Conservation (phyloP, 2,113 vertebrate genomes). For the Bubo bubo region DNA sequence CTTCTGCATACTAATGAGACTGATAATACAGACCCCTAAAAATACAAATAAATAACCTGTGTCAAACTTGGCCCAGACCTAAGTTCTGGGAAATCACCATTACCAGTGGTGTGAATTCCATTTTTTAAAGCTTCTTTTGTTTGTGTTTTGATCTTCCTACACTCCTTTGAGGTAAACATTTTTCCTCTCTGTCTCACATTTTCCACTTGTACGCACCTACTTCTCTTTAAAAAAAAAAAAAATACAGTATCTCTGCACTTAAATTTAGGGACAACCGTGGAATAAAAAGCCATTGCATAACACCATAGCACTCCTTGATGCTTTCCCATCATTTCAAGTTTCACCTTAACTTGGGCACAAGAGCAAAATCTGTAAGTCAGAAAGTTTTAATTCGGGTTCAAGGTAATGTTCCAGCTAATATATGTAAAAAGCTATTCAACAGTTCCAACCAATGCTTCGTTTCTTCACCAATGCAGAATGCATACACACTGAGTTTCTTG, state of each 20-base stretch:
- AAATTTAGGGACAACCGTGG: background rate
- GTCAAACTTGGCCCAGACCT: background rate
- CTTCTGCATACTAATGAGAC: background rate
- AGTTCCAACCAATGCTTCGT: background rate
- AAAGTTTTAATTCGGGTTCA: background rate
- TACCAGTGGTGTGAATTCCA: background rate
- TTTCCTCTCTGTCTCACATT: background rate
- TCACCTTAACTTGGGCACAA: background rate
- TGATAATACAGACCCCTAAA: rapidly evolving
- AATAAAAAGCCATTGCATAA: background rate
- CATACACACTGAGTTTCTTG: background rate
- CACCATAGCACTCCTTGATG: background rate
- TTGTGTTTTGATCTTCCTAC: background rate
- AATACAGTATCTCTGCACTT: background rate
- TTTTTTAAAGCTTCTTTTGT: background rate
- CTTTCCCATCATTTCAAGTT: background rate
- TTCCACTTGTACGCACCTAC: background rate
- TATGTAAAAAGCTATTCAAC: background rate
- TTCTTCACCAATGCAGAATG: background rate
- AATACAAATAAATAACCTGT: background rate
- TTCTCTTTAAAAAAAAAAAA: background rate
- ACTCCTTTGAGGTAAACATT: background rate
- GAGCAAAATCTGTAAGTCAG: background rate
- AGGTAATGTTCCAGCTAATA: background rate
- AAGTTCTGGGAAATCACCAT: background rate